phyloP scores from a whole-genome alignment of 2,888 invertebrate genomes.

The Pyrrhia umbra region DNA sequence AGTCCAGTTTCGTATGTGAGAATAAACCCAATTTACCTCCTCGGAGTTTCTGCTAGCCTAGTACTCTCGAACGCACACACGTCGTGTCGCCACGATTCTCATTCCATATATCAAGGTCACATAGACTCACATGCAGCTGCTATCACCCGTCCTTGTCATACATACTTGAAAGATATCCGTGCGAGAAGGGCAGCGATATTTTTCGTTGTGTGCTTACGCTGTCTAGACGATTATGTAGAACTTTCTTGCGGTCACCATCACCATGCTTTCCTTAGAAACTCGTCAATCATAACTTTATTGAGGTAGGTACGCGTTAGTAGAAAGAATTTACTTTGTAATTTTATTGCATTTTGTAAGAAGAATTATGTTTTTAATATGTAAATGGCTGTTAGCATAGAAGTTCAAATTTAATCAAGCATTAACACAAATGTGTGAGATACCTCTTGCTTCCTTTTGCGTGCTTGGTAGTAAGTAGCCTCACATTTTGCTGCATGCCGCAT shows the following conservation, averaged over 20 bases:
- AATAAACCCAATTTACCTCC: constrained; percentile 59
- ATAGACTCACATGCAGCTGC: constrained; percentile 78
- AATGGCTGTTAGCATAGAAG: not conserved
- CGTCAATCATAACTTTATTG: constrained; percentile 60
- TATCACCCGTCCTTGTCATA: constrained; percentile 71
- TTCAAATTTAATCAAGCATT: constrained; percentile 1
- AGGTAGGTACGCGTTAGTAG: constrained; percentile 18
- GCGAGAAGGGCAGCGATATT: constrained; percentile 70
- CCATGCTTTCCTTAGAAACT: constrained; percentile 72
- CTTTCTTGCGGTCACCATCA: constrained; percentile 81
- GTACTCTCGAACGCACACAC: constrained; percentile 83
- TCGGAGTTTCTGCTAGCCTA: constrained; percentile 78
- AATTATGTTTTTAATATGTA: not conserved
- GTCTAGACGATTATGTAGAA: constrained; percentile 79
- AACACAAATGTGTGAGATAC: not conserved
- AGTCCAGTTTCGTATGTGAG: constrained; percentile 53
- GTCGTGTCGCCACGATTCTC: constrained; percentile 77
- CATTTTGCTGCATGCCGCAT: not conserved
- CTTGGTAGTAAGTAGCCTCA: not conserved
- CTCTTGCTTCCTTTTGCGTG: not conserved
- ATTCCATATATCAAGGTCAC: constrained; percentile 86
- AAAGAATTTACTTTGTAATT: constrained; percentile 26
- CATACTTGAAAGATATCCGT: constrained; percentile 56
- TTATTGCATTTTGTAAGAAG: constrained; percentile 1
- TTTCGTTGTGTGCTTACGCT: constrained; percentile 61